Conservation (phyloP, 2,797 vertebrate genomes). For the Jordanella pulchra region DNA sequence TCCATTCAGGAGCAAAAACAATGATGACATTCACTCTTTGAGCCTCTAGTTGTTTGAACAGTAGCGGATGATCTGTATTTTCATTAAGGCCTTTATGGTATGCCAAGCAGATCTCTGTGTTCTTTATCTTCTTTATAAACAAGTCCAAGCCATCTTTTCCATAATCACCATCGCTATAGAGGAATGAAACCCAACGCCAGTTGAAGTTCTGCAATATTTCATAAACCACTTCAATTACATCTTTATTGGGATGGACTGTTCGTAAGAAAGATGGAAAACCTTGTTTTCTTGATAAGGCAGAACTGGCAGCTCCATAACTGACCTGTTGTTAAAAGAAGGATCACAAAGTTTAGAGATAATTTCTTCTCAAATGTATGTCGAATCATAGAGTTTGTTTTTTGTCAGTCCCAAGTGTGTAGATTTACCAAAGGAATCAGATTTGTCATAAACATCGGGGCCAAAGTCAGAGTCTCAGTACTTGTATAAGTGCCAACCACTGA, state of each 20-base stretch:
- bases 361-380: neutral
- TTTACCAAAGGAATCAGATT: constrained; percentile 74
- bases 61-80: constrained; percentile 25
- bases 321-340: constrained; percentile 61
- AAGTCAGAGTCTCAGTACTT: constrained; percentile 56
- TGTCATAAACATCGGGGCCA: constrained; percentile 70
- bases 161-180: constrained; percentile 74
- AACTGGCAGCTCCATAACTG: constrained; percentile 71
- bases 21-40: constrained; percentile 70
- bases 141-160: constrained; percentile 65
- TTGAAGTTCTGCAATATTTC: constrained; percentile 75
- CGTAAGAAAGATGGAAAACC: constrained; percentile 83
- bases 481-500: constrained; percentile 66
- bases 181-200: constrained; percentile 87
- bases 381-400: neutral
- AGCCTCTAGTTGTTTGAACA: constrained; percentile 65
- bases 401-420: neutral
- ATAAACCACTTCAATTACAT: constrained; percentile 77
- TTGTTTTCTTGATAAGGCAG: constrained; percentile 59
- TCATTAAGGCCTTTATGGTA: constrained; percentile 66
- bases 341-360: neutral
- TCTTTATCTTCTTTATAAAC: constrained; percentile 62
- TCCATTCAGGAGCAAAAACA: constrained; percentile 65
- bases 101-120: constrained; percentile 76
- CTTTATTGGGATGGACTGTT: constrained; percentile 78